A percentile compares a stretch with the other conserved stretches of the same genome.
Evolutionary conservation across 1,140 invertebrate genomes (phyloP).

Genomic region (Uloborus diversus): DNA sequence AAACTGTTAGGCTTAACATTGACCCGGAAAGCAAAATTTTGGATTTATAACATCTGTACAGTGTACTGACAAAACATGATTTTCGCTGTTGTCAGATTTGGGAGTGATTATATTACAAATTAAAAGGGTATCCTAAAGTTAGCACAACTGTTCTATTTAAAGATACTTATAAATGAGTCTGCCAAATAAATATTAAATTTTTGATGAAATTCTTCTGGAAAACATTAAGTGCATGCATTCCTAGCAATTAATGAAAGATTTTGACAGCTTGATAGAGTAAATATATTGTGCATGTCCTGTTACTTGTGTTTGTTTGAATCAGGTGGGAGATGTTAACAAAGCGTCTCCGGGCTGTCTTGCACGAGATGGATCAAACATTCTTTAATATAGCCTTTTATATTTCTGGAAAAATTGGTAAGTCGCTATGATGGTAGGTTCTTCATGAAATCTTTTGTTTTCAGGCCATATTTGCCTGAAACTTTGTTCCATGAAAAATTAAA

Average conservation of each 20-base stretch:
- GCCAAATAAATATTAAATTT: too few species aligned
- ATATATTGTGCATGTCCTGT: slow-evolving; percentile 50
- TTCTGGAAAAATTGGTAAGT: slow-evolving; percentile 17
- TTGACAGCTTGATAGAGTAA: not conserved
- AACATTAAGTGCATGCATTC: not conserved
- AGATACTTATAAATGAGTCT: too few species aligned
- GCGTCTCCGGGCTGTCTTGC: slow-evolving; percentile 41
- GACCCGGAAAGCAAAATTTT: too few species aligned
- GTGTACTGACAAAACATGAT: too few species aligned
- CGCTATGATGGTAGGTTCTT: slow-evolving; percentile 27
- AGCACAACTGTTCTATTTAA: too few species aligned
- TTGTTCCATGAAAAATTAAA: too few species aligned
- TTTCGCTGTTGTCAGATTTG: too few species aligned
- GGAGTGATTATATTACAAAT: too few species aligned
- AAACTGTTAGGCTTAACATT: too few species aligned
- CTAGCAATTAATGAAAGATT: not conserved
- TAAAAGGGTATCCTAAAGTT: too few species aligned
- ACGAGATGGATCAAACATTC: slow-evolving; percentile 22
- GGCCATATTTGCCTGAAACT: not conserved
- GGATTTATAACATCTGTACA: too few species aligned
- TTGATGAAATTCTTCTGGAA: too few species aligned
- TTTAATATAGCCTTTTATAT: slow-evolving; percentile 33
- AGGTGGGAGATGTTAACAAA: slow-evolving; percentile 55
- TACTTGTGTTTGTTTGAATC: slow-evolving; percentile 53
- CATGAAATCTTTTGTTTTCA: not conserved